phyloP scores from a whole-genome alignment of 2,113 vertebrate genomes.

The Megaleporinus macrocephalus region DNA sequence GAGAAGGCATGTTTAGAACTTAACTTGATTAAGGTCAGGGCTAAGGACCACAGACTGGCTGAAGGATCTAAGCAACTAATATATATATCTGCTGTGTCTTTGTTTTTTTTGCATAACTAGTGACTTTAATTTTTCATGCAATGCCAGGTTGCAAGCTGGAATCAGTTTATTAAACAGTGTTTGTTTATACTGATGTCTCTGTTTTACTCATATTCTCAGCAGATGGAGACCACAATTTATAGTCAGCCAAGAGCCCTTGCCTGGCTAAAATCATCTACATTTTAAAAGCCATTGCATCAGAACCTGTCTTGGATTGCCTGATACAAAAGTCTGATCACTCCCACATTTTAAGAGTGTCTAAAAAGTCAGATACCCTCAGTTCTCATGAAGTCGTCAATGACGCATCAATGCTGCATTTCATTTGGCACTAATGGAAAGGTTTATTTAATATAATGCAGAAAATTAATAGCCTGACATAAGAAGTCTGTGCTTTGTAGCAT shows the following conservation, averaged over 20 bases:
- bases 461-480: not conserved
- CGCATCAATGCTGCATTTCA: slow-evolving; percentile 30
- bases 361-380: not conserved
- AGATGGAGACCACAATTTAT: not conserved
- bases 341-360: not conserved
- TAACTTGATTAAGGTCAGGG: not conserved
- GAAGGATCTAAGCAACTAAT: not conserved
- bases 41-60: not conserved
- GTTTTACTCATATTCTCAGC: not conserved
- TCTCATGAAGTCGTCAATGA: not conserved
- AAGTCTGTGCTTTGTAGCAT: slow-evolving; percentile 19
- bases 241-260: not conserved
- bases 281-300: slow-evolving; percentile 28
- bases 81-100: not conserved
- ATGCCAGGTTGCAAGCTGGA: not conserved
- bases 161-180: slow-evolving; percentile 30
- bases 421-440: slow-evolving; percentile 22
- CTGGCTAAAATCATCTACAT: not conserved
- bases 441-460: slow-evolving; percentile 30
- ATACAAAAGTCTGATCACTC: not conserved
- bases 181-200: not conserved
- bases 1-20: not conserved
- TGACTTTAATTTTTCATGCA: not conserved
- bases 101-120: not conserved
- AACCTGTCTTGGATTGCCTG: not conserved